Percentiles rank a stretch among this genome's conserved stretches.
Evolutionary conservation across 1,140 invertebrate genomes (phyloP).

Genomic region (Halesus radiatus): DNA sequence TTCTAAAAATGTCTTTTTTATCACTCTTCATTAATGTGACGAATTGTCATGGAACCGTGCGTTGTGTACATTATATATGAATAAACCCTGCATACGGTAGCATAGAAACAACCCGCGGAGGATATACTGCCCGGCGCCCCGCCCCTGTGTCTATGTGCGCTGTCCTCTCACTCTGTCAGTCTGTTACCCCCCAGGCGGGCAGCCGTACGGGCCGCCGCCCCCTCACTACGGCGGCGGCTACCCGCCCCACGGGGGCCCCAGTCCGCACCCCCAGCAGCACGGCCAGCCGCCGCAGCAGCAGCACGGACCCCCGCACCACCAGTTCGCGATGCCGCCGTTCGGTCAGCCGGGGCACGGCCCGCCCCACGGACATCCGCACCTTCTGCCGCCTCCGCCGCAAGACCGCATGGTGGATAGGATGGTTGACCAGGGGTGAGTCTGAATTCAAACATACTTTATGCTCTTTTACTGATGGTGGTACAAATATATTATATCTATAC

Average conservation of each 20-base stretch:
- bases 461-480: no score
- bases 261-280: constrained; percentile 38
- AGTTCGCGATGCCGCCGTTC: constrained; percentile 39
- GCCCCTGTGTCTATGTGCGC: not conserved
- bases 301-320: constrained; percentile 35
- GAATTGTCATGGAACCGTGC: no score
- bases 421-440: constrained; percentile 55
- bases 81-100: no score
- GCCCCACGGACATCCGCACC: constrained; percentile 36
- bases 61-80: no score
- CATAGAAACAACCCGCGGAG: no score
- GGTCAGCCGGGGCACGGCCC: constrained; percentile 28
- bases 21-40: no score
- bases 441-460: no score
- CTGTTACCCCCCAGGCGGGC: constrained; percentile 26
- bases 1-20: no score
- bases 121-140: no score
- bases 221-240: constrained; percentile 49
- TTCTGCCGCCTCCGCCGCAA: constrained; percentile 44
- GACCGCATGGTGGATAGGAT: constrained; percentile 53
- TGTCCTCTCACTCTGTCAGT: not conserved
- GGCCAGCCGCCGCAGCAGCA: constrained; percentile 25
- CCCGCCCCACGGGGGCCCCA: constrained; percentile 34
- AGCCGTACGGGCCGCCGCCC: constrained; percentile 47
- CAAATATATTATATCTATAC: no score